phyloP scores from a whole-genome alignment of 2,888 invertebrate species.

The Tipula unca region DNA sequence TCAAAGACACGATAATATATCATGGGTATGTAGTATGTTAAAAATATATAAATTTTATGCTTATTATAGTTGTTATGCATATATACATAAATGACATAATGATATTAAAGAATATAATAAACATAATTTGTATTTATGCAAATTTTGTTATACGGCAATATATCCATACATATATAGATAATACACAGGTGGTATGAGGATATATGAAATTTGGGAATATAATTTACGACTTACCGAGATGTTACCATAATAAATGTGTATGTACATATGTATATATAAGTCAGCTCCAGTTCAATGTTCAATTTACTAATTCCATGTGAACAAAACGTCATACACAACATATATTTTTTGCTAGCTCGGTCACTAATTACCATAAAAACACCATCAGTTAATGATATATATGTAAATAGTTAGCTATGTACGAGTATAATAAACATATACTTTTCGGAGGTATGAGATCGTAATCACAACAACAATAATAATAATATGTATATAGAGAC shows the following conservation, averaged over 20 bases:
- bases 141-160: not conserved
- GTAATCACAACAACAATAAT: not conserved
- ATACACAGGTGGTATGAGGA: not conserved
- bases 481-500: constrained; percentile 4
- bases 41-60: not conserved
- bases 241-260: not conserved
- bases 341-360: not conserved
- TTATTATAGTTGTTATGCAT: not conserved
- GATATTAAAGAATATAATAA: not conserved
- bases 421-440: not conserved
- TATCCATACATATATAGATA: not conserved
- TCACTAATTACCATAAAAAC: not conserved
- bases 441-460: not conserved
- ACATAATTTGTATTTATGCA: not conserved
- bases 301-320: not conserved
- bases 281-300: not conserved
- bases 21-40: not conserved
- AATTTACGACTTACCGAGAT: not conserved
- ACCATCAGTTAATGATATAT: not conserved
- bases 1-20: not conserved
- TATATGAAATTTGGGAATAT: not conserved
- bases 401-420: not conserved
- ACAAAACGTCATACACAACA: not conserved
- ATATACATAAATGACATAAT: constrained; percentile 14
- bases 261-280: not conserved